phyloP scores from a whole-genome alignment of 2,113 vertebrate species.

The Tachysurus vachellii region DNA sequence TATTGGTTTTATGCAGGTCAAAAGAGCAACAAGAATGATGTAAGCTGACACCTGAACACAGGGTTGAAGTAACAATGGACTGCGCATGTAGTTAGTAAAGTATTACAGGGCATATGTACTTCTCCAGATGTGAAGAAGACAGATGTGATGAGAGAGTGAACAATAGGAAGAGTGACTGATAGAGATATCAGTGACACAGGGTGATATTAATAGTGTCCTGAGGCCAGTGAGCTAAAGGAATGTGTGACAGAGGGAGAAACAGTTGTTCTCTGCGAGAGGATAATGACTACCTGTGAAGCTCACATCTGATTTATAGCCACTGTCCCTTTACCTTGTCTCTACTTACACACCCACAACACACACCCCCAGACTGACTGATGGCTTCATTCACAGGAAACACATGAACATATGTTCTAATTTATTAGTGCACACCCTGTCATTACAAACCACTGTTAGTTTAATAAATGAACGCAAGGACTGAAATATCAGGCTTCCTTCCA shows the following conservation, averaged over 20 bases:
- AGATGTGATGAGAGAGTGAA: conserved; percentile 67
- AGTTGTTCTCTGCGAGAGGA: conserved; percentile 67
- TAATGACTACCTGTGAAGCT: conserved; percentile 72
- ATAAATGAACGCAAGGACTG: background rate
- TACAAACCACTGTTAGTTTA: conserved; percentile 33
- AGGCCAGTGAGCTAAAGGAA: conserved; percentile 64
- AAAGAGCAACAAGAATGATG: background rate
- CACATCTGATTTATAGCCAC: conserved; percentile 68
- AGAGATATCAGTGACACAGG: conserved; percentile 58
- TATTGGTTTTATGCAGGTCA: background rate
- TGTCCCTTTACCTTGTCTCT: conserved; percentile 29
- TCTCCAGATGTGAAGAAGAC: conserved; percentile 76
- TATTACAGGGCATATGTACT: conserved; percentile 71
- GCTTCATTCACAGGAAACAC: conserved; percentile 57
- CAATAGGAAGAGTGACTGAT: conserved; percentile 45
- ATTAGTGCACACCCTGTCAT: conserved; percentile 18
- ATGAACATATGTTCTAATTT: conserved; percentile 41
- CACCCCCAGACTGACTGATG: conserved; percentile 47
- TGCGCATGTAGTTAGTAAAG: conserved; percentile 56
- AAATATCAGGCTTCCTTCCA: background rate
- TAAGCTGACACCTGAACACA: conserved; percentile 39
- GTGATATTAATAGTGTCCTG: conserved; percentile 66
- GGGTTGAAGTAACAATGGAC: conserved; percentile 66
- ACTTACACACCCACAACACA: conserved; percentile 30
- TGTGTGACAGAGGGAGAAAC: conserved; percentile 66